These are phyloP conservation scores for Amblyornis subalaris DNA, from an alignment of 2,113 vertebrate species.

Conservation along the genomic window DNA sequence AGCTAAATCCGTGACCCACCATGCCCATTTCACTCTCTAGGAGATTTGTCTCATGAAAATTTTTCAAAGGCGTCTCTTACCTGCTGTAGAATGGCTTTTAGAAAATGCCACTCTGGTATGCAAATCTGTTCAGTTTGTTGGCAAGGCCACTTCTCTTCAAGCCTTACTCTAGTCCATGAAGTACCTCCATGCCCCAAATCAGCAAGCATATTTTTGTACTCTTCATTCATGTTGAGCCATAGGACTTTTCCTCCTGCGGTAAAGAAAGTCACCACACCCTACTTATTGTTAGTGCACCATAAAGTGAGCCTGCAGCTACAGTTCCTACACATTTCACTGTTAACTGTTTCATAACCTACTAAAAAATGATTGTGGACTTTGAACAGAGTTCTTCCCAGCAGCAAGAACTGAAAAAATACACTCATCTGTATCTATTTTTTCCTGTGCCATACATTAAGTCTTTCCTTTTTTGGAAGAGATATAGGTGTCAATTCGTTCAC, in stretches of 20 bases:
- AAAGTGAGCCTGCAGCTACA: background rate
- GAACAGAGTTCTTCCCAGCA: background rate
- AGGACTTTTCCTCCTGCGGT: background rate
- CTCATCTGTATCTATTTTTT: background rate
- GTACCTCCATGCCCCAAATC: background rate
- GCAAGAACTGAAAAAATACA: background rate
- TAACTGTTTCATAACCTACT: background rate
- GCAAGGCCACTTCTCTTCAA: background rate
- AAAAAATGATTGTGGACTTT: background rate
- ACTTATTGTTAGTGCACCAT: background rate
- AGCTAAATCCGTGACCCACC: background rate
- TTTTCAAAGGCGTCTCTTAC: background rate
- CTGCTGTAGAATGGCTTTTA: background rate
- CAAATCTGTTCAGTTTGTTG: background rate
- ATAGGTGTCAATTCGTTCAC: background rate
- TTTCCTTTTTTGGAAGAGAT: background rate
- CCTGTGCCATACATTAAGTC: background rate
- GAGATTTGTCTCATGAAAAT: background rate
- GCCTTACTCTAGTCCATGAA: background rate
- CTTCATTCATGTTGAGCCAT: background rate
- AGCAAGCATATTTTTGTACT: background rate
- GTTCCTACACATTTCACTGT: background rate
- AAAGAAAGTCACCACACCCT: background rate
- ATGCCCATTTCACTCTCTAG: background rate
- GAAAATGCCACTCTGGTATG: background rate